Evolutionary conservation across 2,888 invertebrate genomes (phyloP).

Genomic region (Monopis laevigella): DNA sequence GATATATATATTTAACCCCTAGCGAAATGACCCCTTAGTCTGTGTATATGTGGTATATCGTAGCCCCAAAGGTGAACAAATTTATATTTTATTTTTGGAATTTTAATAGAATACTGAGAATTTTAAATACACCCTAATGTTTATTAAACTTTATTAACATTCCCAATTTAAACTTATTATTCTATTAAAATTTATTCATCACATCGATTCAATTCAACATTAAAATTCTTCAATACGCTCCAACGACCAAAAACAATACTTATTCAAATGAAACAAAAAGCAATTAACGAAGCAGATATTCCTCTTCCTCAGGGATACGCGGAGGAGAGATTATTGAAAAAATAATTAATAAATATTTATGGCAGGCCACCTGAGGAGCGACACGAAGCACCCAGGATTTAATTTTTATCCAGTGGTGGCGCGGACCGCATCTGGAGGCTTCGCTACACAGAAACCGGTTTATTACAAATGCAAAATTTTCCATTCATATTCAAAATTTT

Average conservation of each 20-base stretch:
- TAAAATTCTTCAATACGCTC: conserved; percentile 49
- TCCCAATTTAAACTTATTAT: not conserved
- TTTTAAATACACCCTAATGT: too few relatives aligned
- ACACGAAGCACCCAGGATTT: conserved; percentile 35
- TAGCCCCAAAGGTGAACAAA: too few relatives aligned
- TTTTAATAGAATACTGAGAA: not conserved
- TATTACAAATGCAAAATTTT: conserved; percentile 87
- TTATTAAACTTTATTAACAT: not conserved
- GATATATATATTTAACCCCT: too few relatives aligned
- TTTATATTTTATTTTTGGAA: not conserved
- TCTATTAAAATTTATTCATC: conserved; percentile 43
- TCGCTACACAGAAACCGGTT: conserved; percentile 70
- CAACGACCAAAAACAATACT: conserved; percentile 66
- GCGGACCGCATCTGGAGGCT: conserved; percentile 52
- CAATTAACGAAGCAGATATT: conserved; percentile 63
- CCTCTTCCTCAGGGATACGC: conserved; percentile 54
- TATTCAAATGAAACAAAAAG: conserved; percentile 68
- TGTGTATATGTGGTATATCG: too few relatives aligned
- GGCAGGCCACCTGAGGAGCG: conserved; percentile 61
- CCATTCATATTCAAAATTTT: conserved; percentile 92
- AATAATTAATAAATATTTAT: conserved; percentile 69
- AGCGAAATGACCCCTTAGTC: too few relatives aligned
- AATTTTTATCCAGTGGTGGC: conserved; percentile 54
- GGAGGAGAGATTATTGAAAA: conserved; percentile 66
- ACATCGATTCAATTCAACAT: conserved; percentile 39